Evolutionary conservation across 2,113 vertebrate genomes (phyloP).

Genomic region (Diphyllodes magnificus): DNA sequence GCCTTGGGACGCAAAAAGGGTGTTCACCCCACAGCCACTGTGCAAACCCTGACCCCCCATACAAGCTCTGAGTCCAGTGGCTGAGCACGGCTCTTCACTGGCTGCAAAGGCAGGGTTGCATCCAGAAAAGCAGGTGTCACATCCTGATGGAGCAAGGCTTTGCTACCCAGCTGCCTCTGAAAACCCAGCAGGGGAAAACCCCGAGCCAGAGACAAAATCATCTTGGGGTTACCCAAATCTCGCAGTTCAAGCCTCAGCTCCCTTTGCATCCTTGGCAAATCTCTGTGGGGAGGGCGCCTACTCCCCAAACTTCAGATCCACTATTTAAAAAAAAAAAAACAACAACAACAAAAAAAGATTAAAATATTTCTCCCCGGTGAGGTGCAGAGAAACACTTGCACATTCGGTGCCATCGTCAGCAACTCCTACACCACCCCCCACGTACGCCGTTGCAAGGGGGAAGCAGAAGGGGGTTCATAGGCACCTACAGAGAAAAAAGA

Average conservation of each 20-base stretch:
- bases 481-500: background rate
- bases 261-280: background rate
- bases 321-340: background rate
- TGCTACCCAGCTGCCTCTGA: background rate
- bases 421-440: conserved; percentile 6
- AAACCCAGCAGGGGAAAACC: background rate
- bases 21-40: rapidly evolving
- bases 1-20: background rate
- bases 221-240: background rate
- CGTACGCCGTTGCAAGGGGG: background rate
- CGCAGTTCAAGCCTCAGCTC: background rate
- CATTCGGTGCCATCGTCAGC: background rate
- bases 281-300: background rate
- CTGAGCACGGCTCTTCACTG: rapidly evolving
- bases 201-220: background rate
- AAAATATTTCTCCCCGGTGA: background rate
- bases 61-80: background rate
- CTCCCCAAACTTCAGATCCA: background rate
- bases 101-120: background rate
- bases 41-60: background rate
- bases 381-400: background rate
- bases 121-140: background rate
- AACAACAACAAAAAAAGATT: background rate
- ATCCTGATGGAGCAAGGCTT: background rate
- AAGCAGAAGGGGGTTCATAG: background rate